Base-by-base conservation (phyloP, 1,140 invertebrate species). In the Nasonia giraulti region DNA sequence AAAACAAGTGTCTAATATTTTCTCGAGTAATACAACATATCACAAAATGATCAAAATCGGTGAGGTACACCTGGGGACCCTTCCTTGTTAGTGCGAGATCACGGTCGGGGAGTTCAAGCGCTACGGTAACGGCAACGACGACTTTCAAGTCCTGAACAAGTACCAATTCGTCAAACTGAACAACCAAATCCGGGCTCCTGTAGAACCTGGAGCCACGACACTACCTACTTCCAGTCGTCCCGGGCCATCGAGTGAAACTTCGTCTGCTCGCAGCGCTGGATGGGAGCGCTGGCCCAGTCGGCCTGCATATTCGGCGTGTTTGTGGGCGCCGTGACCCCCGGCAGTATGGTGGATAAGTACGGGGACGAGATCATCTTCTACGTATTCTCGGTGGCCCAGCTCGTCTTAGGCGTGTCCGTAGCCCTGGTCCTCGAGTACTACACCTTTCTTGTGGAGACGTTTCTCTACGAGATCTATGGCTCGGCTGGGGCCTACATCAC, bases 241-340 rank as follows among this genome's bases (percentile, higher is more conserved):
- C 94, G 95, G 82, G 95, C 94, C 10, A 97, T 96, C 4, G 96
- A 97, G 93, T 98, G 97, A 96, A 93, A 97, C 89, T 95, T 98
- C 55, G 97, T 98, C 0, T 99, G 98, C 90, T 95, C 96, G 76
- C 91, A 94, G 80, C 93, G 96, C 83, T 98, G 96, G 96, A 95
- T 96, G 94, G 95, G 96, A 5, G 95, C 97, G 1, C 90, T 97
- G 17, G 95, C 96, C 0, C 97, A 98, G 89, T 96, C 94, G 1
- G 90, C 94, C 10, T 98, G 97, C 90, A 98, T 99, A 97, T 94
- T 97, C 83, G 98, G 98, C 20, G 96, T 97, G 12, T 97, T 98
- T 75, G 94, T 96, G 6, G 97, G 98, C 5, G 97, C 97, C 6
- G 95, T 98, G 1, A 94, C 96, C 0, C 92, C 98, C n/a, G 97